phyloP scores from a whole-genome alignment of 1,140 invertebrate species.

The Pogonomyrmex californicus region DNA sequence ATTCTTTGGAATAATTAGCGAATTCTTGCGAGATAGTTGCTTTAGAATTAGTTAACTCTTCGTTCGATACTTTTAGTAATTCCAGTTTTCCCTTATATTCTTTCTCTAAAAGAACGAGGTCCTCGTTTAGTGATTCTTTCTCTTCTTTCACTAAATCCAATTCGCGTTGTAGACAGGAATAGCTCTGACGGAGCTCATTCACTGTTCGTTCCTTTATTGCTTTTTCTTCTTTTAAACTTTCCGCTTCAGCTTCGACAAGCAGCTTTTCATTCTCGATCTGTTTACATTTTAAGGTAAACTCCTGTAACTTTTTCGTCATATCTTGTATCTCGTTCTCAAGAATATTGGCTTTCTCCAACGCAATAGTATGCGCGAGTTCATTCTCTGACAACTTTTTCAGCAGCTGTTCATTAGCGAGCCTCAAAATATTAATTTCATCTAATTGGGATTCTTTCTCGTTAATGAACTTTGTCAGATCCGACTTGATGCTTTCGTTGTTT shows the following conservation, averaged over 20 bases:
- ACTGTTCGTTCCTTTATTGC: conserved; percentile 32
- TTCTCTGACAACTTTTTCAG: conserved; percentile 49
- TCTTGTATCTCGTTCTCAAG: conserved; percentile 70
- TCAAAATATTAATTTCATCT: conserved; percentile 47
- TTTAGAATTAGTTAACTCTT: conserved; percentile 64
- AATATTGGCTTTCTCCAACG: conserved; percentile 63
- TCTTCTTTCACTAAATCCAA: conserved; percentile 68
- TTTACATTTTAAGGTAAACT: conserved; percentile 37
- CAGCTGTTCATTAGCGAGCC: conserved; percentile 45
- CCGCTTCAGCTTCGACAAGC: conserved; percentile 61
- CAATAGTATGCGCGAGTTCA: background rate
- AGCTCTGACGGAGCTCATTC: conserved; percentile 43
- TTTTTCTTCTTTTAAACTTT: conserved; percentile 60
- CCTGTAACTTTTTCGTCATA: conserved; percentile 71
- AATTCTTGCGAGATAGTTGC: conserved; percentile 23
- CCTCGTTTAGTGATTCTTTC: conserved; percentile 64
- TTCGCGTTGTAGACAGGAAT: conserved; percentile 54
- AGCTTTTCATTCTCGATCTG: conserved; percentile 52
- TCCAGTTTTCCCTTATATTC: conserved; percentile 64
- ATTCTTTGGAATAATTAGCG: conserved; percentile 60
- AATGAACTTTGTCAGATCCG: conserved; percentile 52
- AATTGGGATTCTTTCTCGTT: conserved; percentile 36
- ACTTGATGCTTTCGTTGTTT: background rate
- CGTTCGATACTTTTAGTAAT: conserved; percentile 9
- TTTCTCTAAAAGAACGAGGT: conserved; percentile 48